Percentiles rank a stretch among this genome's conserved stretches.
Evolutionary conservation across 1,140 invertebrate genomes (phyloP).

Genomic region (Phenacoccus solenopsis): DNA sequence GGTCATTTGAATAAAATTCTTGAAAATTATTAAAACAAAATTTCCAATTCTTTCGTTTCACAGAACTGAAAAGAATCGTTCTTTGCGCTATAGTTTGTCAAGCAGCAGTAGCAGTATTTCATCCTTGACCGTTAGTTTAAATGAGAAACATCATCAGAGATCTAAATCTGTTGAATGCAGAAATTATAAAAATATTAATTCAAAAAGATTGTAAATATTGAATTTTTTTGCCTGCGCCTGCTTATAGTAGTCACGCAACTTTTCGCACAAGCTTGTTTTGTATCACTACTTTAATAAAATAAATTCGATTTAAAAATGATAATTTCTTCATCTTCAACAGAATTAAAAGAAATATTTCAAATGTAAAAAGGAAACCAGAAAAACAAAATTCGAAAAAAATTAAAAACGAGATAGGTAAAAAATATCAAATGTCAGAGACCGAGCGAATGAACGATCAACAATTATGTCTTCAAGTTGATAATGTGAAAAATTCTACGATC

Average conservation of each 20-base stretch:
- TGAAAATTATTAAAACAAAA: no score
- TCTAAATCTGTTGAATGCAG: conserved; percentile 1
- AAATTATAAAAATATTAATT: not conserved
- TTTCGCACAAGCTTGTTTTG: not conserved
- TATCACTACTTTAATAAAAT: not conserved
- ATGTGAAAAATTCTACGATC: not conserved
- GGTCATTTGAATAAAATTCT: not conserved
- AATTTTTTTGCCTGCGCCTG: not conserved
- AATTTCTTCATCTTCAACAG: not conserved
- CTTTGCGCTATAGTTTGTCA: not conserved
- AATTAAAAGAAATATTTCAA: not conserved
- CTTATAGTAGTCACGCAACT: no score
- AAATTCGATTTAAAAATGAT: not conserved
- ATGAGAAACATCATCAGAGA: not conserved
- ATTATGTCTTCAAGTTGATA: not conserved
- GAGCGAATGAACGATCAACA: not conserved
- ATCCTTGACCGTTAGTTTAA: not conserved
- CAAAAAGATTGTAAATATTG: not conserved
- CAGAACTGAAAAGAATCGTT: not conserved
- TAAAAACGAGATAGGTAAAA: not conserved
- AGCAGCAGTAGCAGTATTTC: not conserved
- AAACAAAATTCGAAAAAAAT: not conserved
- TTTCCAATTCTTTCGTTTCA: no score
- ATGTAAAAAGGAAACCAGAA: not conserved
- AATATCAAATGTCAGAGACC: not conserved